Evolutionary conservation across 2,797 vertebrate genomes (phyloP).

Genomic region (Centroberyx gerrardi): DNA sequence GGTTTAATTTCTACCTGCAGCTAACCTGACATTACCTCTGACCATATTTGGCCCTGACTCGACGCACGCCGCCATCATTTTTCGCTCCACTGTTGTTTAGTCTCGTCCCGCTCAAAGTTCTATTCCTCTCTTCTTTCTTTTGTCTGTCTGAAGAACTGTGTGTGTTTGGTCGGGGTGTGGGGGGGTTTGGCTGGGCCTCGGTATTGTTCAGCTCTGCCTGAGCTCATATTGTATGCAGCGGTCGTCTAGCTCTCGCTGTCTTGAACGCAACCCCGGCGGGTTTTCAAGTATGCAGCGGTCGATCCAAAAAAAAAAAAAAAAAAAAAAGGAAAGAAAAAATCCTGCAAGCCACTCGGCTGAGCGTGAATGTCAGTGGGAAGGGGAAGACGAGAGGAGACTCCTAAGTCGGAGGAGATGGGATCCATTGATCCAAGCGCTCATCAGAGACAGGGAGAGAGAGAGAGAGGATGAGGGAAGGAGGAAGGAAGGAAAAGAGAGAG

Average conservation of each 20-base stretch:
- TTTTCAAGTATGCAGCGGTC: conserved; percentile 71
- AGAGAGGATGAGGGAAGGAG: not conserved
- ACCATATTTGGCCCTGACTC: conserved; percentile 2
- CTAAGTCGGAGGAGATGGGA: conserved; percentile 51
- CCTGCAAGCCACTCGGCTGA: conserved; percentile 54
- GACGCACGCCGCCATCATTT: conserved; percentile 5
- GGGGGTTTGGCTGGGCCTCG: conserved; percentile 27
- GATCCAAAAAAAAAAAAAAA: conserved; percentile 52
- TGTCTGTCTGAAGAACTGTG: conserved; percentile 44
- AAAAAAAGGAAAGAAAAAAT: not conserved
- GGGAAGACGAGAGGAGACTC: conserved; percentile 51
- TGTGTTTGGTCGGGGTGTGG: not conserved
- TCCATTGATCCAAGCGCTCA: conserved; percentile 53
- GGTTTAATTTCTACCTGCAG: conserved; percentile 15
- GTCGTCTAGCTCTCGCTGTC: conserved; percentile 53
- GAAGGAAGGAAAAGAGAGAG: not conserved
- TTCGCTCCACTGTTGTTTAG: conserved; percentile 48
- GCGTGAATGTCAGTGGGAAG: conserved; percentile 53
- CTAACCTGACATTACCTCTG: conserved; percentile 14
- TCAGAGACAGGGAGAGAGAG: conserved; percentile 45
- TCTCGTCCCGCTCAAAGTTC: conserved; percentile 30
- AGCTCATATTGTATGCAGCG: conserved; percentile 61
- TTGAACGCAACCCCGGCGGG: conserved; percentile 58
- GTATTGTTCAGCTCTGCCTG: conserved; percentile 55
- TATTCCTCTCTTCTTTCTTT: conserved; percentile 34